Evolutionary conservation across 2,797 vertebrate species (phyloP), one percentile per base, ranked within the genome.

Genomic region (Gila robusta): DNA sequence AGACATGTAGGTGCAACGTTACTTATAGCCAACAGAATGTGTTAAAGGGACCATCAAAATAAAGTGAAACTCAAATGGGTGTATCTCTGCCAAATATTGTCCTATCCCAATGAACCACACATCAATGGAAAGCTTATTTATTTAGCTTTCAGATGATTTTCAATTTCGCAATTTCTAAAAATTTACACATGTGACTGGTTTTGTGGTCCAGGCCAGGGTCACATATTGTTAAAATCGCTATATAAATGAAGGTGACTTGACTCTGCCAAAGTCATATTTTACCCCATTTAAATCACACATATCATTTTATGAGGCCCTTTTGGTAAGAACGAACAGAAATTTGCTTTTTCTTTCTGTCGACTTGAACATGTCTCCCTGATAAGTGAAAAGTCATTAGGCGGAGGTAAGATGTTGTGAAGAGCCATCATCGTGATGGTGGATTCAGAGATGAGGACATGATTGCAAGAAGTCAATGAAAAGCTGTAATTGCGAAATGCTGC

Each of bases 321-420:
- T 39, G 44, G 64, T 56, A 88, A 71, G 41, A 72, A 79, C 6
- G 14, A 54, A 71, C 37, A 87, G 74, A 87, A 64, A 81, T 88
- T 87, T 79, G 80, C 84, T 81, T 87, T 85, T 84, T 49, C 54
- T 82, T 74, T 83, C 69, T 77, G 7, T 83, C 47, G 37, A 32
- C 85, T 88, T 82, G 21, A 83, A 82, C 84, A 87, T 64, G 81
- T 83, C 79, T 83, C 39, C 9, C 76, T 83, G 82, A 86, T 88
- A 89, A 90, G 86, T 87, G 49, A 67, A 86, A 86, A 82, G 67
- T 52, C 69, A 89, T 89, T 89, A 88, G 84, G 54, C 62, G 56
- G 74, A 89, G 81, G 88, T 86, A 86, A 87, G 86, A 87, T 87
- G 87, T 37, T 16, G 76, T 86, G 84, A 88, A 89, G 88, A 66